Percentiles rank a stretch among this genome's conserved stretches.
phyloP scores from a whole-genome alignment of 2,113 vertebrate species.

The Catharus minimus region DNA sequence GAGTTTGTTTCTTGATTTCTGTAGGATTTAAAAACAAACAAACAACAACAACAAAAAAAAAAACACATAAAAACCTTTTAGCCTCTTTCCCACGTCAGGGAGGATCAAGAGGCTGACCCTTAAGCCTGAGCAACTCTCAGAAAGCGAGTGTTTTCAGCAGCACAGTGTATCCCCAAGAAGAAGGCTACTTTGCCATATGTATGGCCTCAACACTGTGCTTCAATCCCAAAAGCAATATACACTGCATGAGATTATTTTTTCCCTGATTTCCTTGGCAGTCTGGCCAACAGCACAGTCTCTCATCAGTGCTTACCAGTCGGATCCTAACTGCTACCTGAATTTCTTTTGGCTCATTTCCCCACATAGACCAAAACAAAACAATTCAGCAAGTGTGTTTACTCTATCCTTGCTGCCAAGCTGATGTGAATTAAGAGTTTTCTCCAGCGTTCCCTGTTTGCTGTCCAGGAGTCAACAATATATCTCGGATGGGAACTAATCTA shows the following conservation, averaged over 20 bases:
- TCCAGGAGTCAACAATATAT: neutral
- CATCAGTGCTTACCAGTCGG: neutral
- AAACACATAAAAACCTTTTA: neutral
- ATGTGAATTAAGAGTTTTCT: neutral
- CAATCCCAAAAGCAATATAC: neutral
- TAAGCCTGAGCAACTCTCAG: neutral
- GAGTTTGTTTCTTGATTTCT: neutral
- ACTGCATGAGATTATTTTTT: neutral
- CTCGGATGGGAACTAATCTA: neutral
- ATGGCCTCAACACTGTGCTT: neutral
- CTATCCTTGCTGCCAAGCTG: neutral
- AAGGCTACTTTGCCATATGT: slow-evolving; percentile 1
- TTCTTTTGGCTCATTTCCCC: neutral
- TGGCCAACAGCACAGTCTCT: neutral
- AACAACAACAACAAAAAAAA: neutral
- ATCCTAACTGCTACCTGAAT: neutral
- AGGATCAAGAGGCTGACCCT: neutral
- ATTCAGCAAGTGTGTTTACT: neutral
- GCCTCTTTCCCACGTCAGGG: neutral
- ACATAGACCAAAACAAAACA: neutral
- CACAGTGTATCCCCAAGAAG: neutral
- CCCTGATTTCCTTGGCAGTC: neutral
- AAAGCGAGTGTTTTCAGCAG: neutral
- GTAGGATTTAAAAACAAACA: neutral
- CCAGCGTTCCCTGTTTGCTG: neutral